A percentile compares a stretch with the other conserved stretches of the same genome.
Evolutionary conservation across 2,888 invertebrate species (phyloP).

Genomic region (Criorhina ranunculi): DNA sequence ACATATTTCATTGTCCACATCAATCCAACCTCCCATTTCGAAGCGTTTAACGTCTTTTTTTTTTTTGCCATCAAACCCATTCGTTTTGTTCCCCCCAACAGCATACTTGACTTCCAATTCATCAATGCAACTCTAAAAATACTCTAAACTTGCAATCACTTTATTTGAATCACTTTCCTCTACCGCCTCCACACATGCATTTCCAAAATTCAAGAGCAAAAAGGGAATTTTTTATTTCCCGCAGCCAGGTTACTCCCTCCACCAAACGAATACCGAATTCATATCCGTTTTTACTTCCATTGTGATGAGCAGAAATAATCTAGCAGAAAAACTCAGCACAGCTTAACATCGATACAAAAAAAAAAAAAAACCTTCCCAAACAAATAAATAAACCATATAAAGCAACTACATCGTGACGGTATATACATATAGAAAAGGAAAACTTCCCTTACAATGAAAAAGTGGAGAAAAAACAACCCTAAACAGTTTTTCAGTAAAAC

Average conservation of each 20-base stretch:
- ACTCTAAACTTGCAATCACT: slow-evolving; percentile 67
- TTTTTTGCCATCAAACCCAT: slow-evolving; percentile 12
- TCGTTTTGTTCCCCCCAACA: slow-evolving; percentile 3
- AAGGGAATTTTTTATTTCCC: slow-evolving; percentile 49
- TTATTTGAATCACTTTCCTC: slow-evolving; percentile 68
- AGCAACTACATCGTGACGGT: slow-evolving; percentile 60
- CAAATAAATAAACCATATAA: slow-evolving; percentile 72
- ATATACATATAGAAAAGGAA: background rate
- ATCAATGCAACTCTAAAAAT: slow-evolving; percentile 65
- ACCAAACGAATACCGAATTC: slow-evolving; percentile 62
- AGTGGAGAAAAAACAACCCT: slow-evolving; percentile 23
- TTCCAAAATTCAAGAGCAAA: slow-evolving; percentile 49
- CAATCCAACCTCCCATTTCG: background rate
- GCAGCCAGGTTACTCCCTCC: slow-evolving; percentile 27
- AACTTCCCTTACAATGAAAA: slow-evolving; percentile 12
- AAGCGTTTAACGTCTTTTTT: slow-evolving; percentile 4
- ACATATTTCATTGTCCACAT: too few relatives aligned
- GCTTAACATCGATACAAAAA: slow-evolving; percentile 56
- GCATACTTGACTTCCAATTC: slow-evolving; percentile 35
- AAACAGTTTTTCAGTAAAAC: slow-evolving; percentile 67
- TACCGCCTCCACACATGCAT: background rate
- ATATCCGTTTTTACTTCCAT: slow-evolving; percentile 72
- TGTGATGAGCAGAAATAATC: slow-evolving; percentile 71
- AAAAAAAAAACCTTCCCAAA: too few relatives aligned
- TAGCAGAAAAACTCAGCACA: slow-evolving; percentile 47